Evolutionary conservation across 2,797 vertebrate genomes (phyloP).

Genomic region (Craterocephalus amniculus): DNA sequence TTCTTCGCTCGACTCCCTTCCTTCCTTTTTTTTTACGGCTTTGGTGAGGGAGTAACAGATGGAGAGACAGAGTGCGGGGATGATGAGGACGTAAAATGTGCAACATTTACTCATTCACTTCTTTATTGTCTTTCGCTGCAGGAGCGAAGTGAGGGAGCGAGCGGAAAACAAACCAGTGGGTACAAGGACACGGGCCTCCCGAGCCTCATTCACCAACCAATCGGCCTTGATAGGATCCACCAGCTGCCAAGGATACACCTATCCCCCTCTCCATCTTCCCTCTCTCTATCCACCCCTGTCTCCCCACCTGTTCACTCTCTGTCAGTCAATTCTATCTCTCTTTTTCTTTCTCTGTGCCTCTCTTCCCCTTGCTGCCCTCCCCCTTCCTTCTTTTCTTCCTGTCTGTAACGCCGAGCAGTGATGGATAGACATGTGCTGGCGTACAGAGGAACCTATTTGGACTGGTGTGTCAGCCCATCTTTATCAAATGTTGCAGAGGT

Average conservation of each 20-base stretch:
- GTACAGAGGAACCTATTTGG: constrained; percentile 98
- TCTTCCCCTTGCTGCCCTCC: constrained; percentile 45
- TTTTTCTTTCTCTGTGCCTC: constrained; percentile 70
- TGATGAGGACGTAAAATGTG: constrained; percentile 87
- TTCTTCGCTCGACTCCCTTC: constrained; percentile 32
- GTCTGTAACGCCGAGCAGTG: constrained; percentile 86
- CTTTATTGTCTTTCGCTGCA: constrained; percentile 80
- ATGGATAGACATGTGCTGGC: constrained; percentile 92
- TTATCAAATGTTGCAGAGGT: constrained; percentile 99
- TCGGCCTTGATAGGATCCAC: constrained; percentile 88
- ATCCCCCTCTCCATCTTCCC: constrained; percentile 57
- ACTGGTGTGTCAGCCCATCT: constrained; percentile 98
- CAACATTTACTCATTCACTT: constrained; percentile 81
- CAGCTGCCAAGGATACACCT: constrained; percentile 87
- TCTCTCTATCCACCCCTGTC: constrained; percentile 61
- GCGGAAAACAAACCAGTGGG: constrained; percentile 84
- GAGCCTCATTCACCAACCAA: constrained; percentile 89
- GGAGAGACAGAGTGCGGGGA: constrained; percentile 86
- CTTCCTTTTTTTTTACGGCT: constrained; percentile 51
- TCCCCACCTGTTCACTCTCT: constrained; percentile 72
- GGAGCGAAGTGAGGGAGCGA: constrained; percentile 70
- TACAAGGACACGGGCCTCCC: constrained; percentile 90
- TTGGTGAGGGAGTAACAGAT: constrained; percentile 82
- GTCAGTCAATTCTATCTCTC: constrained; percentile 76
- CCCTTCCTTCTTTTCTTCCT: constrained; percentile 60